Percentiles rank a stretch among this genome's conserved stretches.
Evolutionary conservation across 2,888 invertebrate species (phyloP).

Genomic region (Rhyacophila evoluta): DNA sequence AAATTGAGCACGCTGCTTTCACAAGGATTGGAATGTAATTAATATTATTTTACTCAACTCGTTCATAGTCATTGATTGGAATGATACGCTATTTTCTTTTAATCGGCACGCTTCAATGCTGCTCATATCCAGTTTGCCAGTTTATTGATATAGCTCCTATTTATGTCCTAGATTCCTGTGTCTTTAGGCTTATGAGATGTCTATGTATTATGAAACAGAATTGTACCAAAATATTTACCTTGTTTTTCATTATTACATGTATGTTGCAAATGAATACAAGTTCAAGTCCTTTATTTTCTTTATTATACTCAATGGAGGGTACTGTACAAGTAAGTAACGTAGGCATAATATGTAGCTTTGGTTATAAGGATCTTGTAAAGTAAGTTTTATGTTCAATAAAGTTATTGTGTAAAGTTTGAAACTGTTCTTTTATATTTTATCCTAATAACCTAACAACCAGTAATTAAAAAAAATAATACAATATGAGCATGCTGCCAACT

Average conservation of each 20-base stretch:
- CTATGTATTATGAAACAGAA: background rate
- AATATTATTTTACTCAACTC: too few species aligned
- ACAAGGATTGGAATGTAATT: too few species aligned
- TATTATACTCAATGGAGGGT: background rate
- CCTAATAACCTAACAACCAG: background rate
- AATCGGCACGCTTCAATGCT: too few species aligned
- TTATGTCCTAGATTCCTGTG: background rate
- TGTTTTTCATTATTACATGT: background rate
- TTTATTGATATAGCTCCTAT: background rate
- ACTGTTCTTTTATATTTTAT: background rate
- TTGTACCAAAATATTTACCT: constrained; percentile 16
- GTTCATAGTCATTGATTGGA: too few species aligned
- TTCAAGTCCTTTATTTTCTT: constrained; percentile 4
- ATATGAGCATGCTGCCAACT: too few species aligned
- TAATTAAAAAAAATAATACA: too few species aligned
- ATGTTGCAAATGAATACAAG: background rate
- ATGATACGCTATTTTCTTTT: too few species aligned
- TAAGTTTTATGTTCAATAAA: constrained; percentile 29
- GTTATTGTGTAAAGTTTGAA: constrained; percentile 28
- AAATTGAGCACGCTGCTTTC: too few species aligned
- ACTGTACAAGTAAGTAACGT: constrained; percentile 11
- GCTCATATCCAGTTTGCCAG: background rate
- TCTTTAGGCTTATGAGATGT: background rate
- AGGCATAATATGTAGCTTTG: constrained; percentile 23
- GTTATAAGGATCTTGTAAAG: constrained; percentile 26